phyloP scores from a whole-genome alignment of 2,113 vertebrate species.

The Craseonycteris thonglongyai region DNA sequence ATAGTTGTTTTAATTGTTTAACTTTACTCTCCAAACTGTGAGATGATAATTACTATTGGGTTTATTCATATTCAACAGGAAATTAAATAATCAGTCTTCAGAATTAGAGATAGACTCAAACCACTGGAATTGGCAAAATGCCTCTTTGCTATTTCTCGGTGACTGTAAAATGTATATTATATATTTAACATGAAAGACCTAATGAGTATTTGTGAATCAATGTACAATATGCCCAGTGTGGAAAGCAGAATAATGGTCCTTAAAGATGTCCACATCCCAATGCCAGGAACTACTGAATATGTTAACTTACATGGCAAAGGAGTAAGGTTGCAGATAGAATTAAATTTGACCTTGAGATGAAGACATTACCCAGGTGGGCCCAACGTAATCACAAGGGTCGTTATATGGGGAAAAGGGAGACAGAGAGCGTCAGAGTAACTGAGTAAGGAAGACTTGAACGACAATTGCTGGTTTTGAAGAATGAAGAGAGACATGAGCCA shows the following conservation, averaged over 20 bases:
- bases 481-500: not conserved
- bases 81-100: not conserved
- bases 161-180: not conserved
- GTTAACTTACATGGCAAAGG: not conserved
- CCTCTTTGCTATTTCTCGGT: not conserved
- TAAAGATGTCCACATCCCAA: not conserved
- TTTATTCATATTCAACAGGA: conserved; percentile 4
- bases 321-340: not conserved
- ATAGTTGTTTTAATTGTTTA: not conserved
- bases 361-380: not conserved
- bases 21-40: not conserved
- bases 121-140: not conserved
- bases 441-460: not conserved
- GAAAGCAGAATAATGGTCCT: not conserved
- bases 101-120: not conserved
- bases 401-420: not conserved
- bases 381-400: not conserved
- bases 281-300: not conserved
- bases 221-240: not conserved
- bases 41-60: not conserved
- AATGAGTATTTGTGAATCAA: not conserved
- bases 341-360: not conserved
- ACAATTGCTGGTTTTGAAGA: not conserved
- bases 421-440: not conserved
- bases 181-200: not conserved